Evolutionary conservation across 2,797 vertebrate species (phyloP).

Genomic region (Malurus splendens): DNA sequence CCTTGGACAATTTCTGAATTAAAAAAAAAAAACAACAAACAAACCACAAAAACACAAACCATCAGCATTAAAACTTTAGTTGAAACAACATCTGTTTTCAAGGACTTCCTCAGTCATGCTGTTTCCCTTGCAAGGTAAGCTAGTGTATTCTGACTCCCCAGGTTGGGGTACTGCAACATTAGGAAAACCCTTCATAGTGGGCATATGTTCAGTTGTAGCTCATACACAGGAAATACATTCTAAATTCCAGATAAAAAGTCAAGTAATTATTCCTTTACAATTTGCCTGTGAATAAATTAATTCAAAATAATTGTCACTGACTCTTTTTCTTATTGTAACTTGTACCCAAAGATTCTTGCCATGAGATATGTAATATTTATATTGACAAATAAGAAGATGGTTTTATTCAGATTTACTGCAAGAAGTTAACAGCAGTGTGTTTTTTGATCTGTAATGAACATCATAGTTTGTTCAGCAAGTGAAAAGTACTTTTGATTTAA

Average conservation of each 20-base stretch:
- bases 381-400: neutral
- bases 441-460: neutral
- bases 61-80: constrained; percentile 33
- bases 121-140: constrained; percentile 33
- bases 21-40: neutral
- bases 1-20: constrained; percentile 14
- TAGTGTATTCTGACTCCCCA: constrained; percentile 19
- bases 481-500: neutral
- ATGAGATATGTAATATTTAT: neutral
- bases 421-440: neutral
- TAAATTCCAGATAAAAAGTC: constrained; percentile 30
- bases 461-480: neutral
- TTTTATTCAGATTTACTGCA: neutral
- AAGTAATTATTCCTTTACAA: constrained; percentile 48
- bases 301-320: neutral
- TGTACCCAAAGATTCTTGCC: neutral
- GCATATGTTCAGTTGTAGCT: constrained; percentile 53
- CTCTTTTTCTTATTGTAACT: neutral
- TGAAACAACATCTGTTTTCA: constrained; percentile 64
- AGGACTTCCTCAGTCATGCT: constrained; percentile 53
- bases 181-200: constrained; percentile 50
- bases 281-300: constrained; percentile 1
- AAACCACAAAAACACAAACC: neutral
- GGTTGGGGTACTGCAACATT: constrained; percentile 31
- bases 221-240: constrained; percentile 35